Base-by-base conservation (phyloP, 2,888 invertebrate species). In the Mythimna loreyi region DNA sequence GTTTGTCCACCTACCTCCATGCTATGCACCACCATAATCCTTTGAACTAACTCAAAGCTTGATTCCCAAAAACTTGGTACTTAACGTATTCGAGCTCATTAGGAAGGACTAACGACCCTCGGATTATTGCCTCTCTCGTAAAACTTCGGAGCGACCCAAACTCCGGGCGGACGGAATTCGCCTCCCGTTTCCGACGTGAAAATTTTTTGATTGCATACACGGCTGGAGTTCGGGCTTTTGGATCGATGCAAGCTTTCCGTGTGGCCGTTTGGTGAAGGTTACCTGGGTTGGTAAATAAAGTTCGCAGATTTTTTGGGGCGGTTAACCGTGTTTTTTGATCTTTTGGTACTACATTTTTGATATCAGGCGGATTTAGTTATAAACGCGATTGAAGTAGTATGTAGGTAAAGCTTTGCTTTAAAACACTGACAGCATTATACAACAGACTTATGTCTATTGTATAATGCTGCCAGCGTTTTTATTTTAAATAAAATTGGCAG, bases 81-180 rank as follows among this genome's bases (percentile, higher is more conserved):
- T 76, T 68, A 63, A 65, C 80, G 56, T 75, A 63, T 74, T 60
- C 36, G n/a, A 75, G 63, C 74, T 81, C 78, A 80, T 81, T 80
- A 81, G 56, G 56, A 43, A 53, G 33, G 70, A 52, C 79, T 82
- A 75, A 80, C 75, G 75, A 82, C 61, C 43, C 16, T 0, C n/a
- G 77, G 81, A 80, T 78, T 78, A 80, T 68, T 80, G 59, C 72
- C 58, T 45, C 64, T 53, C 63, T 63, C 71, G 62, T 69, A 80
- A 75, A 82, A 72, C 58, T 67, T 64, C 52, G 58, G 47, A 47
- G 60, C 59, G 55, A 19, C 50, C 55, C 23, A 61, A 79, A 62
- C 75, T 74, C 55, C 25, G 52, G 7, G n/a, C 45, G 62, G 62
- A 28, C 53, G 78, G 57, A 64, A 67, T 75, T 49, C 21, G 25